Evolutionary conservation across 1,140 invertebrate genomes (phyloP).

Genomic region (Cryptotermes secundus): DNA sequence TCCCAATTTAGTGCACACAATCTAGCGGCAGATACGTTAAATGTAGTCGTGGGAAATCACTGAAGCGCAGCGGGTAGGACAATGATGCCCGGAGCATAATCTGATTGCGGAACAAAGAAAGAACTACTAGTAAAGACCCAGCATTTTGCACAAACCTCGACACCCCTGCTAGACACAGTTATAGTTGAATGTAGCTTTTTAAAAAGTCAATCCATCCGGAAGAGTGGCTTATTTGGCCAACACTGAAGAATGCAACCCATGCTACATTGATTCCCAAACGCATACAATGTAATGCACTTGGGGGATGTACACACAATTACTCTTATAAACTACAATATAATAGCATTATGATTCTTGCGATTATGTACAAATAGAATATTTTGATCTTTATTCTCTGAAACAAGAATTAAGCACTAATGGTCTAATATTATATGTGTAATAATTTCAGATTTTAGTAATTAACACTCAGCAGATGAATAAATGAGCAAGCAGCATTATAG

Average conservation of each 20-base stretch:
- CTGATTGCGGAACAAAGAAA: background rate
- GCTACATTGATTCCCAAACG: background rate
- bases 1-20: background rate
- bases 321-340: background rate
- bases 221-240: background rate
- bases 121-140: background rate
- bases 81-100: background rate
- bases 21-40: background rate
- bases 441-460: too few relatives aligned
- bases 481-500: too few relatives aligned
- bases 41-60: background rate
- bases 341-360: background rate
- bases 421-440: too few relatives aligned
- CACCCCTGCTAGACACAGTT: conserved; percentile 1
- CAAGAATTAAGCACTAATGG: too few relatives aligned
- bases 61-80: background rate
- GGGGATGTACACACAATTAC: background rate
- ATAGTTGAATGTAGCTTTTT: background rate
- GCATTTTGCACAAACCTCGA: conserved; percentile 3
- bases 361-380: background rate
- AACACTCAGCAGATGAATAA: too few relatives aligned
- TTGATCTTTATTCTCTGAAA: background rate
- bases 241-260: background rate
- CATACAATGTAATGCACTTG: background rate
- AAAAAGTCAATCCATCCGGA: background rate